Evolutionary conservation across 2,797 vertebrate species (phyloP).

Genomic region (Manis pentadactyla): DNA sequence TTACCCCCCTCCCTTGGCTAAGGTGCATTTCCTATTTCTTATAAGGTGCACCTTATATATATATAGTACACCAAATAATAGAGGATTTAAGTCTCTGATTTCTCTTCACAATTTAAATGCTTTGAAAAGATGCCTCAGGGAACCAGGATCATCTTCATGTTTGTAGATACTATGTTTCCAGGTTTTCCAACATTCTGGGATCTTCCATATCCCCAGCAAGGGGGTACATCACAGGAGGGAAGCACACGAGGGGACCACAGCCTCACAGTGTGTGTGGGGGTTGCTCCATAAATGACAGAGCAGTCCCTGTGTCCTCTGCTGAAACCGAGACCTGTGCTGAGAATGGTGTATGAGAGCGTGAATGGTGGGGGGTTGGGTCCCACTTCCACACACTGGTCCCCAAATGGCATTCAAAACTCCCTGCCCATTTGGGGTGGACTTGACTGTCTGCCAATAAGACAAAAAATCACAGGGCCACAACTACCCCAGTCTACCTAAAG

Average conservation of each 20-base stretch:
- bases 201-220: background rate
- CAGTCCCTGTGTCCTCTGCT: background rate
- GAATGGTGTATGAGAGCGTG: background rate
- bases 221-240: no score
- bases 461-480: background rate
- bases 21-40: background rate
- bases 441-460: background rate
- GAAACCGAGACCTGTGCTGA: background rate
- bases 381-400: fast-evolving
- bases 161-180: background rate
- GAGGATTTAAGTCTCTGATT: background rate
- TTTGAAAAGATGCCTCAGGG: background rate
- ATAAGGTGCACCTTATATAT: no score
- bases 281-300: background rate
- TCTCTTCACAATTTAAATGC: background rate
- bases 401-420: no score
- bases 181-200: background rate
- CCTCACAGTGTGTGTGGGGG: background rate
- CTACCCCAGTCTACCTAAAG: background rate
- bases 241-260: background rate
- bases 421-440: background rate
- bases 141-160: background rate
- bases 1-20: fast-evolving
- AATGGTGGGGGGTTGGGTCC: background rate
- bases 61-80: background rate